Evolutionary conservation across 2,797 vertebrate genomes (phyloP).

Genomic region (Harpagifer antarcticus): DNA sequence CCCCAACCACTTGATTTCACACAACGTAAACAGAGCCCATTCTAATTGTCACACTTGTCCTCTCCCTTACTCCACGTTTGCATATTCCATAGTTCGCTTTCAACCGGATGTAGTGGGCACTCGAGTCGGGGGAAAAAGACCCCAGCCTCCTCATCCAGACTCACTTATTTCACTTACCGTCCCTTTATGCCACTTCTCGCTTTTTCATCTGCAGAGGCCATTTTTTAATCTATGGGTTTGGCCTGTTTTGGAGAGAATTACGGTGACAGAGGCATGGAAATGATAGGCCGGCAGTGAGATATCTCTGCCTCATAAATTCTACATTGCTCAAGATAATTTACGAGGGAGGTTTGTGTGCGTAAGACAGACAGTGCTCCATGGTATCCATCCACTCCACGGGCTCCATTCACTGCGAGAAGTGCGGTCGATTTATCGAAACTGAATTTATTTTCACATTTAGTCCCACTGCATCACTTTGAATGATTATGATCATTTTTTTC

Average conservation of each 20-base stretch:
- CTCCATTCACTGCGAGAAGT: slow-evolving; percentile 71
- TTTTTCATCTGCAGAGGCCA: slow-evolving; percentile 58
- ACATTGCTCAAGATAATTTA: slow-evolving; percentile 83
- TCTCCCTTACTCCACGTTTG: slow-evolving; percentile 34
- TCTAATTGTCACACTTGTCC: slow-evolving; percentile 62
- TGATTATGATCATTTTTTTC: slow-evolving; percentile 69
- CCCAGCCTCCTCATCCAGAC: slow-evolving; percentile 27
- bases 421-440: slow-evolving; percentile 63
- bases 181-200: slow-evolving; percentile 46
- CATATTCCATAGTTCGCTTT: slow-evolving; percentile 24
- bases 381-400: slow-evolving; percentile 78
- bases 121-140: slow-evolving; percentile 22
- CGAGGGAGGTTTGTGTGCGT: slow-evolving; percentile 76
- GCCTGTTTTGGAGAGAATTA: slow-evolving; percentile 83
- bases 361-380: slow-evolving; percentile 75
- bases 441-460: slow-evolving; percentile 70
- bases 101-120: slow-evolving; percentile 28
- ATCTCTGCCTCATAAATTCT: slow-evolving; percentile 86
- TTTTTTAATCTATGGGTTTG: slow-evolving; percentile 64
- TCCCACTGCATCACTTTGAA: slow-evolving; percentile 70
- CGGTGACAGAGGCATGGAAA: slow-evolving; percentile 82
- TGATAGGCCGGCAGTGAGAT: slow-evolving; percentile 84
- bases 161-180: slow-evolving; percentile 46
- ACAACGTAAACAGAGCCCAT: slow-evolving; percentile 63
- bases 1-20: slow-evolving; percentile 64